Base-by-base conservation (phyloP, 2,888 invertebrate genomes). In the Cryptus viduatorius region DNA sequence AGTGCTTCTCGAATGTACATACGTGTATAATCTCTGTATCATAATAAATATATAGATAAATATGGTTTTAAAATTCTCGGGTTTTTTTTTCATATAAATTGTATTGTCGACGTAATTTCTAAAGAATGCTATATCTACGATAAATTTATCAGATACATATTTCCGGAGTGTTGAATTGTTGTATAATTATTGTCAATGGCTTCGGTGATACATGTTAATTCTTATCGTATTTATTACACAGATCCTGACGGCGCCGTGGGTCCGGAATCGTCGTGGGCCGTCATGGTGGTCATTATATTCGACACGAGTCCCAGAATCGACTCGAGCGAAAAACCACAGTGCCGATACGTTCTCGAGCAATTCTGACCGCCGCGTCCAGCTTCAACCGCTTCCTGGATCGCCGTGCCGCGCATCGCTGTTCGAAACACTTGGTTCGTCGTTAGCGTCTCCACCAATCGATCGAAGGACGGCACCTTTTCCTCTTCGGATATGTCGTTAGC, bases 311-410 rank as follows among this genome's bases (percentile, higher is more conserved):
- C 88, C 24, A 94, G 79, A 83, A 93, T 90, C 14, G 92, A 91
- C 80, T 94, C 94, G 87, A 93, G 88, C 29, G 94, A 94, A 65
- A 93, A 93, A 31, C 94, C 94, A 83, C 95, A 95, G 4, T 93
- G 93, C 3, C 91, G 92, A 88, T 94, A 95, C 19, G 91, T 90
- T 37, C 93, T 88, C 0, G 91, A 90, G 82, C 95, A 95, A 87
- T 92, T 93, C 42, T 92, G 88, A 3, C 92, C 94, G 10, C 88
- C 88, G 48, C 94, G 92, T 0, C 95, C 95, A 5, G 94, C 90
- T 79, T 94, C 94, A 14, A 96, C 92, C 7, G 96, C 95, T 61
- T 94, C 94, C 69, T 94, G 94, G 0, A 95, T 93, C 0, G 95
- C 94, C 0, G 95, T 95, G 3, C 95, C 95, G 73, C 94, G 94